phyloP scores from a whole-genome alignment of 2,797 vertebrate species.

The Eptatretus atami region DNA sequence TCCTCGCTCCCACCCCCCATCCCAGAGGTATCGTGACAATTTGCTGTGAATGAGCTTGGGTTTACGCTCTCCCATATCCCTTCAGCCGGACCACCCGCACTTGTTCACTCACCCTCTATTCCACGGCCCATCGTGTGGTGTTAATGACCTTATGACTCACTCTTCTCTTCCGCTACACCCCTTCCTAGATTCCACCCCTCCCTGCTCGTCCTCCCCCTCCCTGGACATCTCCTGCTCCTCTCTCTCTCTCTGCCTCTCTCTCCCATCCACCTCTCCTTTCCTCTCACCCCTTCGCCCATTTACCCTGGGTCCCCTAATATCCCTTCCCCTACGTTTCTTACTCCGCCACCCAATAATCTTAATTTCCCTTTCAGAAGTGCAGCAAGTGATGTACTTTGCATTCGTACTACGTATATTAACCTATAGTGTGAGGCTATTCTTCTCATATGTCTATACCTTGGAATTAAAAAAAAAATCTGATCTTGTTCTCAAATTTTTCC shows the following conservation, averaged over 20 bases:
- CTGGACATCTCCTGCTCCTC: neutral
- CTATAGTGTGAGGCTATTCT: too few species aligned
- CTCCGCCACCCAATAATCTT: neutral
- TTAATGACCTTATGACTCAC: neutral
- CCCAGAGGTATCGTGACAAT: neutral
- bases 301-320: too few species aligned
- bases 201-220: too few species aligned
- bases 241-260: neutral
- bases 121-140: neutral
- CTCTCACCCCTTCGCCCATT: too few species aligned
- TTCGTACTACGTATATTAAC: too few species aligned
- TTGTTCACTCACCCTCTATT: neutral
- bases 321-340: neutral
- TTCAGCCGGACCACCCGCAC: neutral
- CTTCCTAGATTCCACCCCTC: too few species aligned
- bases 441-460: too few species aligned
- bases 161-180: neutral
- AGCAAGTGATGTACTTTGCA: too few species aligned
- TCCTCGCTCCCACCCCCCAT: neutral
- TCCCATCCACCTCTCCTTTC: too few species aligned
- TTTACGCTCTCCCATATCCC: neutral
- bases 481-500: too few species aligned
- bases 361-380: neutral
- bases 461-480: too few species aligned
- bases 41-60: neutral